phyloP scores from a whole-genome alignment of 2,113 vertebrate species.

The Emydocephalus ijimae region DNA sequence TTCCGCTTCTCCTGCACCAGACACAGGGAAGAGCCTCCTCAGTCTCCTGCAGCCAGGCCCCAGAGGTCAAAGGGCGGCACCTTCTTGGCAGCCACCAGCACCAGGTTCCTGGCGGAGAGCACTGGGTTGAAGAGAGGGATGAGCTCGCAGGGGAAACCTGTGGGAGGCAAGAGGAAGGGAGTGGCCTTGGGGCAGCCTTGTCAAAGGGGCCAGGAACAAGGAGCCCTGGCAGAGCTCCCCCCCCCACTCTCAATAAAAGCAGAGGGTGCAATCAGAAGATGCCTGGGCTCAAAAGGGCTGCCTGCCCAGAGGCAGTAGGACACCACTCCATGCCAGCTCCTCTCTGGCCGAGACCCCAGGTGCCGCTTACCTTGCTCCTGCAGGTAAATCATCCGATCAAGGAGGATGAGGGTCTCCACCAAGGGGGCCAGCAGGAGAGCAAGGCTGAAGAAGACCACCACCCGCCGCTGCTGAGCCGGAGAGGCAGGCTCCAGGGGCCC shows the following conservation, averaged over 20 bases:
- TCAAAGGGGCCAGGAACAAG: neutral
- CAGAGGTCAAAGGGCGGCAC: slow-evolving; percentile 38
- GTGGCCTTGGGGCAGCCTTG: neutral
- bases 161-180: neutral
- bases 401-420: slow-evolving; percentile 87
- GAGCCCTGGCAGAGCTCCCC: neutral
- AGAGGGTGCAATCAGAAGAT: neutral
- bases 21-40: neutral
- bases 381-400: slow-evolving; percentile 87
- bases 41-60: slow-evolving; percentile 14
- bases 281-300: neutral
- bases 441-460: slow-evolving; percentile 88
- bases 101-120: slow-evolving; percentile 88
- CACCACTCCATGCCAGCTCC: accelerated
- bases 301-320: neutral
- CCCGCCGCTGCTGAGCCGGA: slow-evolving; percentile 75
- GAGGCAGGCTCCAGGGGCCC: slow-evolving; percentile 55
- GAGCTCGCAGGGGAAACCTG: slow-evolving; percentile 83
- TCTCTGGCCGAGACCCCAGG: neutral
- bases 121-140: slow-evolving; percentile 84
- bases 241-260: neutral
- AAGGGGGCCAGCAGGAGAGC: slow-evolving; percentile 81
- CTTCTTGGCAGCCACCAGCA: slow-evolving; percentile 77
- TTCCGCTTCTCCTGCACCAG: neutral
- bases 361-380: slow-evolving; percentile 80